These are phyloP conservation scores for Drosophila neonasuta DNA, from an alignment of 2,888 invertebrate species.

Conservation along the genomic window DNA sequence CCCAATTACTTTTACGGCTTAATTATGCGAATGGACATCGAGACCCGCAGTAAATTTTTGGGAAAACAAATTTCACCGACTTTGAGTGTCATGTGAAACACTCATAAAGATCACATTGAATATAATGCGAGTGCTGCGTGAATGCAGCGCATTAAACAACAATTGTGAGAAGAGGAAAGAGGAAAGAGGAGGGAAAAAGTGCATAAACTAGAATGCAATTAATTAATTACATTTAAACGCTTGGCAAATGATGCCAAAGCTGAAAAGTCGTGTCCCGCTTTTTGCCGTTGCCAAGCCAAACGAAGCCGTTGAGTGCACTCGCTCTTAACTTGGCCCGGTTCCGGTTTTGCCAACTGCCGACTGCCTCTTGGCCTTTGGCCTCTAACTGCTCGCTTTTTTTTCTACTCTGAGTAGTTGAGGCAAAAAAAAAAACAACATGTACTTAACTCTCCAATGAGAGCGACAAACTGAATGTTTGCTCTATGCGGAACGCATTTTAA, in stretches of 20 bases:
- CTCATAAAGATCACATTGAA: constrained; percentile 64
- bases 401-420: not conserved
- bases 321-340: constrained; percentile 17
- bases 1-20: constrained; percentile 73
- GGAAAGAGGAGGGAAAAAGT: constrained; percentile 1
- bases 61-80: not conserved
- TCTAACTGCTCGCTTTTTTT: not conserved
- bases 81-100: constrained; percentile 55
- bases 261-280: not conserved
- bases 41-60: constrained; percentile 41
- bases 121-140: constrained; percentile 48
- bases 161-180: constrained; percentile 14
- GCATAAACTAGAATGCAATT: constrained; percentile 44
- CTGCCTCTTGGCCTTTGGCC: not conserved
- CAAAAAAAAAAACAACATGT: not conserved
- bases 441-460: not conserved
- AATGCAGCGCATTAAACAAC: constrained; percentile 51
- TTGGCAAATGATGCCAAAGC: constrained; percentile 11
- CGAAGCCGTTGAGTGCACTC: constrained; percentile 8
- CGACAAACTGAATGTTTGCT: not conserved
- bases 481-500: not conserved
- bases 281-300: not conserved
- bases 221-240: constrained; percentile 59
- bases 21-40: constrained; percentile 60
- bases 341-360: constrained; percentile 6